Conservation (phyloP, 2,113 vertebrate species). For the Himantopus leucocephalus region DNA sequence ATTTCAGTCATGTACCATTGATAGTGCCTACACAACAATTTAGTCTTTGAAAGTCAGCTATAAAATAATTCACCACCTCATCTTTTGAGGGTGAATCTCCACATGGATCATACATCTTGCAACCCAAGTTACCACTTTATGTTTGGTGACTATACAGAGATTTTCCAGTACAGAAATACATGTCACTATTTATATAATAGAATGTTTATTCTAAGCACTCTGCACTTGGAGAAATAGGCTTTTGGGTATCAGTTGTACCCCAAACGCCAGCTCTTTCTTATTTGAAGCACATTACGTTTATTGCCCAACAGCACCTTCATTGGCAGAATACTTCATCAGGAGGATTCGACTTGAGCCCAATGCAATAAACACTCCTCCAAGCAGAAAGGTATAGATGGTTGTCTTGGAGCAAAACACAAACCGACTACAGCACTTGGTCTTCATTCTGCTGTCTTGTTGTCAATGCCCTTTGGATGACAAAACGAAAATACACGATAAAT, state of each 20-base stretch:
- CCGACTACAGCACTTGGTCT: constrained; percentile 58
- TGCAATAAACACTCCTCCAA: constrained; percentile 82
- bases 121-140: background rate
- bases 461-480: constrained; percentile 51
- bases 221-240: background rate
- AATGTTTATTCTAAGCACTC: background rate
- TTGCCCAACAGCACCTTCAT: constrained; percentile 78
- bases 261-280: background rate
- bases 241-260: background rate
- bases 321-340: constrained; percentile 92
- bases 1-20: accelerated
- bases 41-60: background rate
- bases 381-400: constrained; percentile 79
- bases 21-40: background rate
- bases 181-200: background rate
- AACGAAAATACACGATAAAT: background rate
- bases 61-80: background rate
- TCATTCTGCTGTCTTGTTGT: constrained; percentile 54
- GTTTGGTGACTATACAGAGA: background rate
- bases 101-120: background rate
- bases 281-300: background rate
- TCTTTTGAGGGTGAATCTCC: background rate
- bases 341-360: constrained; percentile 92
- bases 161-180: background rate
- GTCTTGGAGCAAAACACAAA: constrained; percentile 75